Base-by-base conservation (phyloP, 1,140 invertebrate genomes). In the Drosophila subpulchrella region DNA sequence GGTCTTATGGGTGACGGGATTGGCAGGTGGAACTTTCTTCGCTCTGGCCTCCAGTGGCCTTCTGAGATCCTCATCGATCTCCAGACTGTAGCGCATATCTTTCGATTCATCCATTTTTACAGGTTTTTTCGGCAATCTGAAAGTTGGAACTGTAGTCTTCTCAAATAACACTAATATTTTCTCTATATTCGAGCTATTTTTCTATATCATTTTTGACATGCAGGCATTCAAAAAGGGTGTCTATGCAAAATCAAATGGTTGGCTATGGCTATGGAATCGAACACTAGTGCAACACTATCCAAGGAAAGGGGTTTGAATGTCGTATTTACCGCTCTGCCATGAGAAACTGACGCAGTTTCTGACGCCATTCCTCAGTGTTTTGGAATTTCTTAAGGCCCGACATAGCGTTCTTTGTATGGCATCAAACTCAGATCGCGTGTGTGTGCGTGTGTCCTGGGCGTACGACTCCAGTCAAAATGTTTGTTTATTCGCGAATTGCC, bases 271-370 rank as follows among this genome's bases (percentile, higher is more conserved):
- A 60, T 50, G 17, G 15, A 27, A 41, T 24, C 41, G 12, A 44
- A 44, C 55, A 30, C 55, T 57, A 57, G 47, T 53, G 32, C 44
- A 65, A 34, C n/a, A 13, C 51, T 71, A 71, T 67, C 68, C 65
- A 71, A 59, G 36, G 36, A 39, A 39, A 36, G 38, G 34, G 36
- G 38, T 15, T 57, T 30, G 17, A 39, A 17, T 36, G n/a, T 53
- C 32, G 47, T 89, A 90, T 88, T 92, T 92, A 92, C 91, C 91
- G 79, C 72, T 91, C 78, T 58, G 62, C 70, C 17, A 89, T 59
- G 42, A 92, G 75, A 63, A 75, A 76, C 27, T 78, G 68, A 36
- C 77, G 81, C 48, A 92, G 56, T 67, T 90, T 86, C 17, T 81
- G 57, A 56, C 83, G 78, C 91, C 91, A 92, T 58, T 70, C 84